Evolutionary conservation across 2,797 vertebrate genomes (phyloP), one percentile per base, ranked within the genome.

Genomic region (Sciurus carolinensis): DNA sequence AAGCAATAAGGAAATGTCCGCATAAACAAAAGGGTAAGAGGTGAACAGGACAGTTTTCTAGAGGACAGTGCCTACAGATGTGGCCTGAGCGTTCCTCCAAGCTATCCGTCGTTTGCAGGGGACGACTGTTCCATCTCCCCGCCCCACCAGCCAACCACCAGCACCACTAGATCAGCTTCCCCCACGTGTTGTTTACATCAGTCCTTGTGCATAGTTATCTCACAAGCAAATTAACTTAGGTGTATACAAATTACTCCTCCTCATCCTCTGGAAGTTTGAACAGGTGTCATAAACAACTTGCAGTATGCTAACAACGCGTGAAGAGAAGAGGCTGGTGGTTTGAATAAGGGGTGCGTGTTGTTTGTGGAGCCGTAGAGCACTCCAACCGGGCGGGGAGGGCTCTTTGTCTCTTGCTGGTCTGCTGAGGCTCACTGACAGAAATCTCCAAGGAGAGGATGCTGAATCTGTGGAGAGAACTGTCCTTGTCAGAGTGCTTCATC

Each of bases 401-500:
- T 87, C 75, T 90, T 42, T 97, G 92, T n/a, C 17, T 44, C 54
- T 44, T 20, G 54, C 54, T 79, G 94, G 95, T 95, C 94, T 66
- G 50, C 95, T 75, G 90, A 98, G 80, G 97, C 97, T 30, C 98
- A 97, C 66, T 57, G 97, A 98, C 1, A 97, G 96, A 97, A 97
- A 92, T 96, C 93, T 71, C 95, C 94, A 96, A 94, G 98, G 95
- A 28, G 97, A 95, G 93, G 97, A 96, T 54, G 82, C 95, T 39
- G 95, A 95, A 92, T 97, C 97, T 95, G 67, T 97, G 97, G 98
- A 97, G 98, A 82, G 69, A 96, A 96, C 96, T 57, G 82, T 97
- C 79, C 94, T 97, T 52, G 76, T 98, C 95, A 97, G 71, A 87
- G 95, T 93, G 12, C 72, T 92, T 67, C 97, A 62, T 52, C 96